Conservation (phyloP, 1,140 invertebrate species). For the Drosophila pruinosa region DNA sequence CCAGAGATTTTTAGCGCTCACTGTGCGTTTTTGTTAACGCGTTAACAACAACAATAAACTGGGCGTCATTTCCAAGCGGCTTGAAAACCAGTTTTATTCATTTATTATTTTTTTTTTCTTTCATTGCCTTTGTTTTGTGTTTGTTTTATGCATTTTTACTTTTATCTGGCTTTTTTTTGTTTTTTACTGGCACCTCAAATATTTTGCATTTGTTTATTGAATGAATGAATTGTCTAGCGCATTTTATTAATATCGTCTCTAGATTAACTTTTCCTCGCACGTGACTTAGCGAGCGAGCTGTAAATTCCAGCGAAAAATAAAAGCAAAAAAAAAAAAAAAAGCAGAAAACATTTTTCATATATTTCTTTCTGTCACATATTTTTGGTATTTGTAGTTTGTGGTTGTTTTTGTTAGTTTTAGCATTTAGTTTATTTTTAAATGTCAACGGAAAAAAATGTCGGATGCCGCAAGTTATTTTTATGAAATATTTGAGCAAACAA, state of each 20-base stretch:
- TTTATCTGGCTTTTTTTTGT: conserved; percentile 10
- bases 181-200: conserved; percentile 31
- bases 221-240: not conserved
- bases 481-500: conserved; percentile 7
- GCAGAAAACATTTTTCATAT: not conserved
- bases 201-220: not conserved
- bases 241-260: not conserved
- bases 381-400: not conserved
- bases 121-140: conserved; percentile 16
- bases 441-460: not conserved
- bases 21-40: conserved; percentile 23
- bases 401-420: conserved; percentile 1
- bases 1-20: conserved; percentile 32
- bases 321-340: not conserved
- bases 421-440: conserved; percentile 25
- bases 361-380: conserved; percentile 1
- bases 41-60: conserved; percentile 41
- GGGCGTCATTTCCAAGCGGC: conserved; percentile 45
- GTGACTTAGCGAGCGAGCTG: conserved; percentile 26
- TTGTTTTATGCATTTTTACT: conserved; percentile 6
- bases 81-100: conserved; percentile 61
- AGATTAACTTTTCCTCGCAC: not conserved
- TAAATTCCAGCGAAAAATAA: not conserved
- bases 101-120: conserved; percentile 28
- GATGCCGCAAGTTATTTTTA: conserved; percentile 25